Evolutionary conservation across 2,888 invertebrate genomes (phyloP).

Genomic region (Muschampia plurimacula): DNA sequence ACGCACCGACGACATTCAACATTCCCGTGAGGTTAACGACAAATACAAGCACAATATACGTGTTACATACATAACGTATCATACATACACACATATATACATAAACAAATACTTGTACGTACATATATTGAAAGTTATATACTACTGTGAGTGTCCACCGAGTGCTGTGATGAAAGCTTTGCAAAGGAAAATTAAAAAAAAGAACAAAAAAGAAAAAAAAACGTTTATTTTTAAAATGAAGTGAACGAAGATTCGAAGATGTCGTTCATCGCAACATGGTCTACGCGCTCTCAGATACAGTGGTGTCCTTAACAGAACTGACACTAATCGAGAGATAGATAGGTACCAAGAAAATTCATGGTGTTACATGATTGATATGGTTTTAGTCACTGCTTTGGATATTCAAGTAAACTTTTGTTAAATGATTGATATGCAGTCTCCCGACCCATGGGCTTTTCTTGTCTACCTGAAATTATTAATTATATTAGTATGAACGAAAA

Average conservation of each 20-base stretch:
- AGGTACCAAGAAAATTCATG: slow-evolving; percentile 50
- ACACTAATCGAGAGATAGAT: slow-evolving; percentile 29
- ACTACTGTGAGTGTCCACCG: slow-evolving; percentile 83
- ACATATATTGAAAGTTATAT: slow-evolving; percentile 57
- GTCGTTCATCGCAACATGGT: slow-evolving; percentile 33
- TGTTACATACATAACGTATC: slow-evolving; percentile 63
- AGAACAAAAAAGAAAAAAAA: slow-evolving; percentile 72
- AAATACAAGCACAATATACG: slow-evolving; percentile 72
- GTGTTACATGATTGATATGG: slow-evolving; percentile 62
- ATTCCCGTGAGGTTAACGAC: slow-evolving; percentile 75
- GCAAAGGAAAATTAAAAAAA: slow-evolving; percentile 78
- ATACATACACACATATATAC: slow-evolving; percentile 52
- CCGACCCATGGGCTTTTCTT: slow-evolving; percentile 82
- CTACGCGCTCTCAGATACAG: slow-evolving; percentile 30
- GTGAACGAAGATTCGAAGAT: slow-evolving; percentile 48
- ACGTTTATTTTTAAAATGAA: slow-evolving; percentile 69
- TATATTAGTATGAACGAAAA: slow-evolving; percentile 84
- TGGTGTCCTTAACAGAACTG: slow-evolving; percentile 33
- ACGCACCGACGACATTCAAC: slow-evolving; percentile 60
- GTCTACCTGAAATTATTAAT: slow-evolving; percentile 85
- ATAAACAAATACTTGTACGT: slow-evolving; percentile 50
- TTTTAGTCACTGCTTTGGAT: slow-evolving; percentile 72
- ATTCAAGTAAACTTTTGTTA: slow-evolving; percentile 69
- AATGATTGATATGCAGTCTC: slow-evolving; percentile 73
- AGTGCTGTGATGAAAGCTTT: slow-evolving; percentile 84